Evolutionary conservation across 2,888 invertebrate species (phyloP).

Genomic region (Cyaniris semiargus): DNA sequence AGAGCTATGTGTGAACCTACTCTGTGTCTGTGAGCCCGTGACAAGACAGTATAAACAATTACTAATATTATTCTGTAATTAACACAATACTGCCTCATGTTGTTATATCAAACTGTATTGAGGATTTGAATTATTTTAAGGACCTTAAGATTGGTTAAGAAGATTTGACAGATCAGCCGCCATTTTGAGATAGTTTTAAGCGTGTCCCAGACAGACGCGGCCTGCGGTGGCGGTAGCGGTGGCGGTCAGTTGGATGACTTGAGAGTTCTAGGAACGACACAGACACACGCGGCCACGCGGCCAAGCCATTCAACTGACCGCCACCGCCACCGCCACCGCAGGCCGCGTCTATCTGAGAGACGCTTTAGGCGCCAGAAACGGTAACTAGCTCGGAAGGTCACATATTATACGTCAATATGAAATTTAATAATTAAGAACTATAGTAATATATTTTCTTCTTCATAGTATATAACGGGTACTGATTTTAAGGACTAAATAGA

Average conservation of each 20-base stretch:
- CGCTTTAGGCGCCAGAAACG: conserved; percentile 20
- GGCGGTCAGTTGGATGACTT: no score
- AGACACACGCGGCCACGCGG: no score
- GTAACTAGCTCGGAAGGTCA: background rate
- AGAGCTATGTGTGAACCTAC: conserved; percentile 63
- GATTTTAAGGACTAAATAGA: conserved; percentile 9
- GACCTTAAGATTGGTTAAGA: conserved; percentile 36
- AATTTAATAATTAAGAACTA: conserved; percentile 12
- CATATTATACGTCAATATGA: conserved; percentile 22
- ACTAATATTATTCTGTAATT: conserved; percentile 63
- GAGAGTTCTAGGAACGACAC: no score
- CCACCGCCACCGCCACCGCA: no score
- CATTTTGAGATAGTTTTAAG: conserved; percentile 12
- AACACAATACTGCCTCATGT: conserved; percentile 74
- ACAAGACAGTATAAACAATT: conserved; percentile 58
- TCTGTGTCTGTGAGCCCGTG: conserved; percentile 32
- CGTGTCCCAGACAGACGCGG: no score
- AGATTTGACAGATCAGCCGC: conserved; percentile 24
- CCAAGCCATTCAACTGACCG: no score
- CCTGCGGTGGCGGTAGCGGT: no score
- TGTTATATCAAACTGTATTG: conserved; percentile 62
- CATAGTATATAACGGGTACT: conserved; percentile 1
- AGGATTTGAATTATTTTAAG: conserved; percentile 48
- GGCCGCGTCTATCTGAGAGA: no score
- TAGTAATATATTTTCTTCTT: conserved; percentile 17